Evolutionary conservation across 2,888 invertebrate genomes (phyloP).

Genomic region (Villa cingulata): DNA sequence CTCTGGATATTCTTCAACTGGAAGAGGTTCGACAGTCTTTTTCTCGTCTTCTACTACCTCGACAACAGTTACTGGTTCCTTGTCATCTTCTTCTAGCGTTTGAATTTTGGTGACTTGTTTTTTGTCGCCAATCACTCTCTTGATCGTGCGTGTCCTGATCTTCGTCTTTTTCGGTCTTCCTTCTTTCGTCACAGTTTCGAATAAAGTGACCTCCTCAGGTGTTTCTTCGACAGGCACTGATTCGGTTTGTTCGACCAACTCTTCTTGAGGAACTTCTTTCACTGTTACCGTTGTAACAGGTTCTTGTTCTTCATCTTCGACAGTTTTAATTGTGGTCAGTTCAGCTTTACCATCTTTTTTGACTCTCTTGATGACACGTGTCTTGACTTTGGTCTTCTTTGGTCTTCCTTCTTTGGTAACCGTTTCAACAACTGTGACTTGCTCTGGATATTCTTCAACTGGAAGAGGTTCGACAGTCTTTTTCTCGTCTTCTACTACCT

Average conservation of each 20-base stretch:
- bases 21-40: not conserved
- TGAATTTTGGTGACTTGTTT: constrained; percentile 20
- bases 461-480: constrained; percentile 26
- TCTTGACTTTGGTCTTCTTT: constrained; percentile 19
- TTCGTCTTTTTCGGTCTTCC: constrained; percentile 20
- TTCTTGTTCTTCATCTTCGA: constrained; percentile 16
- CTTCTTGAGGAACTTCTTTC: constrained; percentile 25
- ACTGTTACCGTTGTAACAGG: constrained; percentile 25
- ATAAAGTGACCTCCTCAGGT: constrained; percentile 21
- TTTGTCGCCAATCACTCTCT: constrained; percentile 18
- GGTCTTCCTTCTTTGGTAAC: constrained; percentile 13
- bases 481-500: constrained; percentile 21
- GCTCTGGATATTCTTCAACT: constrained; percentile 18
- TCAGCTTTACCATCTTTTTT: constrained; percentile 19
- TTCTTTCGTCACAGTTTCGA: constrained; percentile 1
- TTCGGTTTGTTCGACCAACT: constrained; percentile 19
- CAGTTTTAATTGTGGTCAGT: constrained; percentile 15
- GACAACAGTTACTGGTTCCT: constrained; percentile 23
- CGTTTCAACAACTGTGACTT: constrained; percentile 13
- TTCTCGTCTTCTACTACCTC: constrained; percentile 13
- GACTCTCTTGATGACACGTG: constrained; percentile 8
- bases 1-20: constrained; percentile 11
- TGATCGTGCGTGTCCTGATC: constrained; percentile 21
- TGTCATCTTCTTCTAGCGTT: constrained; percentile 21
- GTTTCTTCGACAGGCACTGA: constrained; percentile 22